Evolutionary conservation across 2,888 invertebrate species (phyloP).

Genomic region (Papilio gigon): DNA sequence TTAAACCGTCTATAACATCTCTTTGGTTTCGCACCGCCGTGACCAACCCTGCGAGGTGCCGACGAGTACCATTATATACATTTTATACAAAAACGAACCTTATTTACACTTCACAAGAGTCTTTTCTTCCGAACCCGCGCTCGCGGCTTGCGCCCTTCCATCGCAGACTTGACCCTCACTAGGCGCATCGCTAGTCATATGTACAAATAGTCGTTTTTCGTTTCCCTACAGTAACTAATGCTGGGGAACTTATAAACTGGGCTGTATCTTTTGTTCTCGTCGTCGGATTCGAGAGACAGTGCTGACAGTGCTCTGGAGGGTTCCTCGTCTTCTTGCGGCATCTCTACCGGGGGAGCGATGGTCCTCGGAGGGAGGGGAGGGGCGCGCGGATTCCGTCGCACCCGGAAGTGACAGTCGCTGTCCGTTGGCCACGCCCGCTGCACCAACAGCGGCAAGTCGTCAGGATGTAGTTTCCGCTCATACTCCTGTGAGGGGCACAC

Average conservation of each 20-base stretch:
- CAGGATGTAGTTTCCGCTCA: conserved; percentile 93
- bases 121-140: conserved; percentile 58
- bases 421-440: conserved; percentile 88
- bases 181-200: conserved; percentile 68
- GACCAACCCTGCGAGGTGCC: conserved; percentile 47
- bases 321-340: conserved; percentile 65
- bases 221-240: conserved; percentile 74
- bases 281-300: conserved; percentile 72
- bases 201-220: conserved; percentile 77
- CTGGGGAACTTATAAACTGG: conserved; percentile 79
- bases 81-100: conserved; percentile 59
- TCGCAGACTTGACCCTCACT: conserved; percentile 52
- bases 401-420: conserved; percentile 90
- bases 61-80: conserved; percentile 61
- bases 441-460: conserved; percentile 91
- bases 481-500: conserved; percentile 91
- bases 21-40: conserved; percentile 72
- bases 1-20: conserved; percentile 50
- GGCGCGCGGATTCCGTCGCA: conserved; percentile 91
- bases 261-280: conserved; percentile 72
- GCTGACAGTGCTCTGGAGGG: conserved; percentile 72
- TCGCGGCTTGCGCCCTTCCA: conserved; percentile 51
- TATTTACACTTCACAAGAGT: conserved; percentile 69
- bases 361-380: conserved; percentile 87
- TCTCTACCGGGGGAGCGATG: conserved; percentile 58